Evolutionary conservation across 92 coral and sea anemone species (phyloP), one percentile per base, ranked within the genome.

Genomic region (Scolanthus callimorphus): DNA sequence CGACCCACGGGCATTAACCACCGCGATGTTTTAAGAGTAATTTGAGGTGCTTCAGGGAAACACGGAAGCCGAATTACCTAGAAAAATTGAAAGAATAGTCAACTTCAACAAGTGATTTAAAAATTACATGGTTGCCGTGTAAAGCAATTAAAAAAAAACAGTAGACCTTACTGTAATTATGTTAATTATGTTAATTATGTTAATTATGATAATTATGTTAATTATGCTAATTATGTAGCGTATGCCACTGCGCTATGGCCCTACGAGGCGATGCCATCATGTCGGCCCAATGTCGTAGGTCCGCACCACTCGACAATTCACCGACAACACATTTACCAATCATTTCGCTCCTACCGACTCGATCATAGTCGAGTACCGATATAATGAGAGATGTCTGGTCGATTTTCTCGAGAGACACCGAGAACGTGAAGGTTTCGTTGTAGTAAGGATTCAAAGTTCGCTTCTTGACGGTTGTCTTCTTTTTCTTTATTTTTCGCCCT

Each of bases 251-350:
- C 59, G 98, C 91, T 0, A 92, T 66, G 8, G 98, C 89, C 57
- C 96, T 67, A 39, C 90, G 55, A 11, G 98, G 98, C 3, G 98
- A 85, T 34, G 86, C 98, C 47, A 88, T 55, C 98, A 89, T 92
- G 29, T 92, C 98, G 13, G 70, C 76, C 98, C 98, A 92, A 65
- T 92, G 98, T 39, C 95, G 79, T 21, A 76, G 80, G 30, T 90
- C 98, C 3, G 91, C 94, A 0, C 98, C 98, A 29, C 90, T 54
- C 1, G 98, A 91, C 27, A 92, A 57, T 49, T 90, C 98, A 4
- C 98, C 98, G 27, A 92, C 96, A 27, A 92, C 91, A 43, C 94
- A 84, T 52, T 88, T 92, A n/a, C 98, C 98, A 25, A 92, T 92
- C 29, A 92, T 81, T 57, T 92, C 98, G 54, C 98, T 92, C 59